These are phyloP conservation scores for Calidris pygmaea DNA, from an alignment of 2,113 vertebrate species.

Conservation along the genomic window DNA sequence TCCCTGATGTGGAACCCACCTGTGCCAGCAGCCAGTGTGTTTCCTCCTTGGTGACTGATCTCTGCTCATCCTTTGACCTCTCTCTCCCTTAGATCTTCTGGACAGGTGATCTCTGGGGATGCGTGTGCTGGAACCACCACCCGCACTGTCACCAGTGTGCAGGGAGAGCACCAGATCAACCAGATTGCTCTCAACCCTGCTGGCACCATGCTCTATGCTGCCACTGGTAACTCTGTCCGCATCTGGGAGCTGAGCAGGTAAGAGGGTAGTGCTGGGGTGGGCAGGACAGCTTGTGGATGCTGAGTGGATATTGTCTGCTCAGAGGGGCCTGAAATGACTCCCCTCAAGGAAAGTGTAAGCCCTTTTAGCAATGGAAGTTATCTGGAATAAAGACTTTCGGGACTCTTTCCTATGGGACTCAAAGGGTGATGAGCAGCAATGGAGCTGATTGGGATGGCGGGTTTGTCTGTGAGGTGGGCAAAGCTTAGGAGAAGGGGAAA, in stretches of 20 bases:
- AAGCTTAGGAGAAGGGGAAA: neutral
- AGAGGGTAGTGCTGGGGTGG: neutral
- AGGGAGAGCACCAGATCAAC: constrained; percentile 95
- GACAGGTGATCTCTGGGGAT: constrained; percentile 91
- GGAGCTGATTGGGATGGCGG: neutral
- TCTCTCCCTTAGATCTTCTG: constrained; percentile 81
- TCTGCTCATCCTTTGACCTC: neutral
- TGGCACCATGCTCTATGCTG: constrained; percentile 87
- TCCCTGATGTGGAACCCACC: neutral
- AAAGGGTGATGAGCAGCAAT: neutral
- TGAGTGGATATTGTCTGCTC: neutral
- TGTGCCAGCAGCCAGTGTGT: neutral
- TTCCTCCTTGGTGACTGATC: neutral
- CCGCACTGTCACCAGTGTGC: constrained; percentile 86
- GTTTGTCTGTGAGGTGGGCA: neutral
- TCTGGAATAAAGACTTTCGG: neutral
- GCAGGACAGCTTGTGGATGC: rapidly evolving
- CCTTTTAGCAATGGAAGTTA: neutral
- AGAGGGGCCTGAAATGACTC: neutral
- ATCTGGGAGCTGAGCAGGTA: constrained; percentile 96
- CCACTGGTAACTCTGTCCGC: constrained; percentile 89
- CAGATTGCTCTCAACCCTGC: constrained; percentile 92
- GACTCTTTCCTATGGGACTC: neutral
- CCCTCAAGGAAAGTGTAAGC: neutral
- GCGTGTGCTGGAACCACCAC: constrained; percentile 84